phyloP scores from a whole-genome alignment of 2,888 invertebrate species.

The Cosmorhoe ocellata region DNA sequence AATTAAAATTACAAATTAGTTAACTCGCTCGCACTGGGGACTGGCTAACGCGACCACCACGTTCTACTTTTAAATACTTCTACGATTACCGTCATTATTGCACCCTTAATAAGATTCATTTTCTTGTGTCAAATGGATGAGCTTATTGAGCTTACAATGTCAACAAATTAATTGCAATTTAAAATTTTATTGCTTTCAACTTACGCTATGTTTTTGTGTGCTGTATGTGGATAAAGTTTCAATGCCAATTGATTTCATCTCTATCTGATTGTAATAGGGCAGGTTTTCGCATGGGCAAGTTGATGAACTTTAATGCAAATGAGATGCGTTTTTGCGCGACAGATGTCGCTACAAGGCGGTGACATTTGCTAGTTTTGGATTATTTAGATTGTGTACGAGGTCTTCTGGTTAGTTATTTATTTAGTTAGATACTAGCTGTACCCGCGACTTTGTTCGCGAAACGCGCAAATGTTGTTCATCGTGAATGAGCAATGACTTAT shows the following conservation, averaged over 20 bases:
- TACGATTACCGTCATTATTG: slow-evolving; percentile 5
- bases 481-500: no score
- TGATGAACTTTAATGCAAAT: slow-evolving; percentile 5
- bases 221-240: slow-evolving; percentile 5
- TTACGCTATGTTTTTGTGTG: slow-evolving; percentile 15
- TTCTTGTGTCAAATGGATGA: slow-evolving; percentile 1
- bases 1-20: slow-evolving; percentile 14
- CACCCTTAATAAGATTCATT: slow-evolving; percentile 8
- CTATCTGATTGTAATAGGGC: neutral
- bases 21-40: slow-evolving; percentile 14
- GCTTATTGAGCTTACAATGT: slow-evolving; percentile 1
- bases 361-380: slow-evolving; percentile 25
- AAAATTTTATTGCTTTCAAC: neutral
- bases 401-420: neutral
- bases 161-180: slow-evolving; percentile 7
- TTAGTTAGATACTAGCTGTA: no score
- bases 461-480: no score
- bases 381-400: slow-evolving; percentile 18
- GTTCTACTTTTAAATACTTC: slow-evolving; percentile 21
- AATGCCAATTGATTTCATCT: neutral
- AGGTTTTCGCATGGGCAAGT: neutral
- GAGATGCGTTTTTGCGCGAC: slow-evolving; percentile 15
- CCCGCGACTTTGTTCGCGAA: no score
- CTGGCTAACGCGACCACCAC: slow-evolving; percentile 7
- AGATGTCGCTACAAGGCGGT: slow-evolving; percentile 16